Conservation (phyloP, 2,797 vertebrate species). For the Denticeps clupeoides region DNA sequence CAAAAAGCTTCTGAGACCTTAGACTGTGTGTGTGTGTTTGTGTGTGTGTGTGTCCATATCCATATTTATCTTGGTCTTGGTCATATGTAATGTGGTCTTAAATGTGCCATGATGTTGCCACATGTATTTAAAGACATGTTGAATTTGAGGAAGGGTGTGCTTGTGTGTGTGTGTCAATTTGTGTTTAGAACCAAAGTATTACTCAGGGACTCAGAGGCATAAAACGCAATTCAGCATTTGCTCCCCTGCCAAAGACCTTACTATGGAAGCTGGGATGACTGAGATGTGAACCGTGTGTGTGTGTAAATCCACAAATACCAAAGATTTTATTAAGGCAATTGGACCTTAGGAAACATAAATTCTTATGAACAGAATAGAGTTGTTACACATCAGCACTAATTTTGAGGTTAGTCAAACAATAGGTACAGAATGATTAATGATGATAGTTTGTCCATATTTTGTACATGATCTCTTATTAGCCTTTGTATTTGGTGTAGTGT, state of each 20-base stretch:
- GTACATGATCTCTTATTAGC: background rate
- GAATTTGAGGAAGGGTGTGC: constrained; percentile 1
- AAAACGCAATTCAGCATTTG: background rate
- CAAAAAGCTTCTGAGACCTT: too few species aligned
- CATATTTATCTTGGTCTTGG: background rate
- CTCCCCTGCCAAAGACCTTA: constrained; percentile 15
- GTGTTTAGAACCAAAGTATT: constrained; percentile 14
- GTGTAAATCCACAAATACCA: too few species aligned
- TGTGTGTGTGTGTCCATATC: background rate
- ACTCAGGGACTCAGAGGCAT: constrained; percentile 23
- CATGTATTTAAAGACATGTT: constrained; percentile 2
- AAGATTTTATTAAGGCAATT: too few species aligned
- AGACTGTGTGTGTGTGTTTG: background rate
- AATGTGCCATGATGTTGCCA: background rate
- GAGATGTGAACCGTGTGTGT: background rate
- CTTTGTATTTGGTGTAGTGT: constrained; percentile 7
- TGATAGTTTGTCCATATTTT: background rate
- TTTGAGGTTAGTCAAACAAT: too few species aligned
- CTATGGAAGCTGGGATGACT: too few species aligned
- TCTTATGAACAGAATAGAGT: too few species aligned
- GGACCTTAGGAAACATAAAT: too few species aligned
- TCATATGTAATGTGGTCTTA: too few species aligned
- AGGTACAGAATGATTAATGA: too few species aligned
- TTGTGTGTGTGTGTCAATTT: constrained; percentile 13
- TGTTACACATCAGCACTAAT: too few species aligned